These are phyloP conservation scores for Dorcus hopei DNA, from an alignment of 2,888 invertebrate genomes.

Conservation along the genomic window DNA sequence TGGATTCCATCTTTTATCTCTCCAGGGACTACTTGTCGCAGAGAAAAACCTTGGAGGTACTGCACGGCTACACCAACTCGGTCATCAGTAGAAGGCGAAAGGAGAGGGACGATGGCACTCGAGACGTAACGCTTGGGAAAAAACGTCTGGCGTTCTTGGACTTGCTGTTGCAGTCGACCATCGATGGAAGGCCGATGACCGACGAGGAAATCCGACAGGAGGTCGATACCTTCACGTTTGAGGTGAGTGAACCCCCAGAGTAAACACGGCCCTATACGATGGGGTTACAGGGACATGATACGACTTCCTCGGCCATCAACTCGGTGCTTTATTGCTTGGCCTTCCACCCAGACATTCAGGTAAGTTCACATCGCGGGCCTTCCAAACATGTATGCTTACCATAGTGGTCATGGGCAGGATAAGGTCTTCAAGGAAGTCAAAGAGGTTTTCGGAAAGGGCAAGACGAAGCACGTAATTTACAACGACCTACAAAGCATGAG, in stretches of 20 bases:
- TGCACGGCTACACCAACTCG: constrained; percentile 56
- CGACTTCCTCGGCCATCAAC: constrained; percentile 24
- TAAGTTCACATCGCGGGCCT: constrained; percentile 2
- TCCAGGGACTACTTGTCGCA: constrained; percentile 59
- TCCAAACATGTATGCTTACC: too few relatives aligned
- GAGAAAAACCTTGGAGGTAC: constrained; percentile 47
- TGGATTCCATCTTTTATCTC: constrained; percentile 52
- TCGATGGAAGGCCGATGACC: constrained; percentile 57
- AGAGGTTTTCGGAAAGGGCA: too few relatives aligned
- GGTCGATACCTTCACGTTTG: constrained; percentile 27
- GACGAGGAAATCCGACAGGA: constrained; percentile 50
- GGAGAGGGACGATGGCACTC: not conserved
- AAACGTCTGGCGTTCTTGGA: constrained; percentile 23
- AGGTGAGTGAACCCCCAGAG: constrained; percentile 7
- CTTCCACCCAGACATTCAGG: constrained; percentile 24
- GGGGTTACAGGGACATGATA: constrained; percentile 27
- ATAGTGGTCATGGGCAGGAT: too few relatives aligned
- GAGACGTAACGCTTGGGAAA: constrained; percentile 1
- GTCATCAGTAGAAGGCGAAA: constrained; percentile 53
- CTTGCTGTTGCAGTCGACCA: constrained; percentile 16
- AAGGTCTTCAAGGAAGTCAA: too few relatives aligned
- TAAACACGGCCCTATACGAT: not conserved
- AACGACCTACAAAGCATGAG: too few relatives aligned
- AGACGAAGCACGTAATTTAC: too few relatives aligned
- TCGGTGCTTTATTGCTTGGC: constrained; percentile 24